Base-by-base conservation (phyloP, 2,888 invertebrate species). In the Hipparchia sbordonii region DNA sequence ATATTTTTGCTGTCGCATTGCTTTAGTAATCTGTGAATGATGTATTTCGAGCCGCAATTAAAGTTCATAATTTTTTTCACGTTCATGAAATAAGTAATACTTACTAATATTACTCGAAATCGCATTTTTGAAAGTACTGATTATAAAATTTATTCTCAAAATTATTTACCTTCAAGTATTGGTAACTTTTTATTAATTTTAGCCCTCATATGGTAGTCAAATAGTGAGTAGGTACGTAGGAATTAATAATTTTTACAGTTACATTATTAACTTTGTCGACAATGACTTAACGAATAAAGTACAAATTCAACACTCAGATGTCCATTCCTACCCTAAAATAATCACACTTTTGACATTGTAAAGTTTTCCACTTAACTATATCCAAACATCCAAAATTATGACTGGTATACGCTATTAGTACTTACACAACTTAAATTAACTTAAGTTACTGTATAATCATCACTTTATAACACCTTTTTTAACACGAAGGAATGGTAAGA, bases 291-390 rank as follows among this genome's bases (percentile, higher is more conserved):
- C 87, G 84, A 85, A 83, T 86, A 88, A 86, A 85, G 85, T 89
- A 90, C 88, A 89, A 89, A 84, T 84, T 80, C 86, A 87, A 89
- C 88, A 89, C 88, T 86, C 88, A 88, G 84, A 86, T 86, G 82
- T 85, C 85, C 82, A 82, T 84, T 79, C 83, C 88, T 91, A 92
- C 80, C 84, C 89, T 93, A 91, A 92, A 91, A 91, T 90, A 93
- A 93, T 93, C 93, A 93, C 93, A 93, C 93, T 92, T 91, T 93
- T 92, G 93, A 93, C 93, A 93, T 93, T 93, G 93, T 93, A 91
- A 89, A 90, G 92, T 92, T 93, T 89, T 86, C 85, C 89, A 85
- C 89, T 89, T 91, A 91, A 81, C 84, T 89, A 91, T 87, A 91
- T 87, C 83, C 89, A 91, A 91, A 93, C 90, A 92, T 92, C 86